Conservation (phyloP, 2,113 vertebrate genomes). For the Macquaria ambigua region DNA sequence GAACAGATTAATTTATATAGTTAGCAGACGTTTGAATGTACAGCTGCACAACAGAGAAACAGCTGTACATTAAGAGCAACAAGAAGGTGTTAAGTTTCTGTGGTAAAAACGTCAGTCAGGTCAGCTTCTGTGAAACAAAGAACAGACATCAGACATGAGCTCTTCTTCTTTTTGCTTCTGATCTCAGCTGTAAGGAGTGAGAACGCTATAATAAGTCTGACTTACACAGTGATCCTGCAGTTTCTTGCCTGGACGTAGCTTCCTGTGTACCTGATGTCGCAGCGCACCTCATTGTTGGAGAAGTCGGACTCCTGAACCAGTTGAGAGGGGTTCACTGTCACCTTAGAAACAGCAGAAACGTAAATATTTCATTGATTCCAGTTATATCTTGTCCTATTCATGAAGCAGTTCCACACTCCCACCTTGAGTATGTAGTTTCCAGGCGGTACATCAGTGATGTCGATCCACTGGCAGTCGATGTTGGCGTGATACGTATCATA, state of each 20-base stretch:
- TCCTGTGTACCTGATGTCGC: slow-evolving; percentile 86
- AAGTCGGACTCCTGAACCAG: slow-evolving; percentile 85
- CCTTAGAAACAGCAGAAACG: slow-evolving; percentile 65
- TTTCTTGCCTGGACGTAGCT: slow-evolving; percentile 81
- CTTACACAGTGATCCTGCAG: slow-evolving; percentile 84
- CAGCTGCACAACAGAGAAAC: slow-evolving; percentile 7
- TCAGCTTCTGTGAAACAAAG: slow-evolving; percentile 76
- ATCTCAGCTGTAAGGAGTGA: neutral
- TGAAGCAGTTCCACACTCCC: neutral
- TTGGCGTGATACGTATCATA: slow-evolving; percentile 88
- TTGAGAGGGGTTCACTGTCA: slow-evolving; percentile 86
- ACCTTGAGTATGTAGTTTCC: slow-evolving; percentile 87
- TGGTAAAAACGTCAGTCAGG: slow-evolving; percentile 27
- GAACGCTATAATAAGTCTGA: neutral
- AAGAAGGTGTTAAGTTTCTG: slow-evolving; percentile 1
- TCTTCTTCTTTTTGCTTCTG: neutral
- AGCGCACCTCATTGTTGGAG: slow-evolving; percentile 85
- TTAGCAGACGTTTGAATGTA: slow-evolving; percentile 9
- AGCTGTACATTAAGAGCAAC: slow-evolving; percentile 23
- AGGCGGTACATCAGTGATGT: slow-evolving; percentile 86
- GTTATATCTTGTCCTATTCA: neutral
- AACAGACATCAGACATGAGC: neutral
- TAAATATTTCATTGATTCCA: neutral
- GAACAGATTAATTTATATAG: slow-evolving; percentile 1
- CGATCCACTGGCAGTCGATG: slow-evolving; percentile 90